These are phyloP conservation scores for Carassius gibelio DNA, from an alignment of 2,113 vertebrate species.

Conservation along the genomic window DNA sequence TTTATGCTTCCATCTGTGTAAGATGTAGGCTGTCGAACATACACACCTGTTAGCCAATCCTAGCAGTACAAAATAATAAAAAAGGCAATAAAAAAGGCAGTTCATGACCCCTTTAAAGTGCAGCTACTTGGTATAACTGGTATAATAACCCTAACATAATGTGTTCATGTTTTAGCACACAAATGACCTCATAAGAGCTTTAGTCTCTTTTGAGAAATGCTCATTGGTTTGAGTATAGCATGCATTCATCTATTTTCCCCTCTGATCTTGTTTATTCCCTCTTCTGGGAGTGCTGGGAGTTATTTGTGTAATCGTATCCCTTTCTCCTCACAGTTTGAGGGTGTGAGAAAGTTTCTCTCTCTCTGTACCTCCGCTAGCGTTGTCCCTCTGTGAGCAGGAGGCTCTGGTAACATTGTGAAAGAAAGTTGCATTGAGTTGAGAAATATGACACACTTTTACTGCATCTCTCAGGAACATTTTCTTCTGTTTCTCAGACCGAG, in stretches of 20 bases:
- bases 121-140: neutral
- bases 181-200: neutral
- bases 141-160: neutral
- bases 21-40: no score
- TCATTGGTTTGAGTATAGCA: neutral
- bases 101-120: no score
- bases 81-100: no score
- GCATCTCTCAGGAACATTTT: slow-evolving; percentile 56
- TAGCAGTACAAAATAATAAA: no score
- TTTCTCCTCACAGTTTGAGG: slow-evolving; percentile 32
- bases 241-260: neutral
- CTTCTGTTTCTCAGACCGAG: slow-evolving; percentile 37
- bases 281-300: neutral
- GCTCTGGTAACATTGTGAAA: slow-evolving; percentile 54
- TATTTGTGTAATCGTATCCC: slow-evolving; percentile 17
- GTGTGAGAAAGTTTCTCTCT: slow-evolving; percentile 40
- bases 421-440: slow-evolving; percentile 58
- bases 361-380: slow-evolving; percentile 36
- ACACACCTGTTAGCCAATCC: no score
- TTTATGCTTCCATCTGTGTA: no score
- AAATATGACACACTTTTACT: slow-evolving; percentile 66
- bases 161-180: neutral
- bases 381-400: slow-evolving; percentile 22
- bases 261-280: neutral
- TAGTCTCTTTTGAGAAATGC: neutral